phyloP scores from a whole-genome alignment of 2,797 vertebrate species.

The Hemibagrus guttatus region DNA sequence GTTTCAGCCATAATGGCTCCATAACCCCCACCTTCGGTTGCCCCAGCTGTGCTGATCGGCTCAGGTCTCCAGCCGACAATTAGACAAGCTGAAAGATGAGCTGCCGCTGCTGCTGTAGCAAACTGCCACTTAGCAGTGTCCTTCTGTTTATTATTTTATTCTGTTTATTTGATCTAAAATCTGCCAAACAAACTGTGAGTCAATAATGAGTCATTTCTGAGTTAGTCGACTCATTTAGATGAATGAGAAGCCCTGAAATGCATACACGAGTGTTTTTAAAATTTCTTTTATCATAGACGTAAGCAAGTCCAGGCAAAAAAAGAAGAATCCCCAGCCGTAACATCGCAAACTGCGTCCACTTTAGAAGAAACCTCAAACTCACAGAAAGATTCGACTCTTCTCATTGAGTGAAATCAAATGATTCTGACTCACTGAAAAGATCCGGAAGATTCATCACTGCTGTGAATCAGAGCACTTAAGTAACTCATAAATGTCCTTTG shows the following conservation, averaged over 20 bases:
- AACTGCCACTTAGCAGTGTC: constrained; percentile 28
- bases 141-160: constrained; percentile 57
- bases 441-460: background rate
- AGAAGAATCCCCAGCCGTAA: background rate
- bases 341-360: no score
- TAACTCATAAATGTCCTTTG: constrained; percentile 35
- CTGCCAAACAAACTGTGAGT: background rate
- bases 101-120: constrained; percentile 30
- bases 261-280: background rate
- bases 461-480: constrained; percentile 31
- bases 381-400: background rate
- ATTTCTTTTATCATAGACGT: background rate
- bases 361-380: background rate
- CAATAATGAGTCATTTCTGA: background rate
- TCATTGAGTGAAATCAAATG: background rate
- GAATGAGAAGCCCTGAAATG: background rate
- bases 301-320: no score
- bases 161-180: no score
- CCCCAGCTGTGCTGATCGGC: constrained; percentile 41
- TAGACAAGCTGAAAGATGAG: constrained; percentile 57
- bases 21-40: background rate
- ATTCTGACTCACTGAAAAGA: constrained; percentile 1
- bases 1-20: constrained; percentile 39
- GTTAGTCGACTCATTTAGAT: background rate
- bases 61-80: constrained; percentile 37